These are phyloP conservation scores for Nesoenas mayeri DNA, from an alignment of 2,113 vertebrate species.

Conservation along the genomic window DNA sequence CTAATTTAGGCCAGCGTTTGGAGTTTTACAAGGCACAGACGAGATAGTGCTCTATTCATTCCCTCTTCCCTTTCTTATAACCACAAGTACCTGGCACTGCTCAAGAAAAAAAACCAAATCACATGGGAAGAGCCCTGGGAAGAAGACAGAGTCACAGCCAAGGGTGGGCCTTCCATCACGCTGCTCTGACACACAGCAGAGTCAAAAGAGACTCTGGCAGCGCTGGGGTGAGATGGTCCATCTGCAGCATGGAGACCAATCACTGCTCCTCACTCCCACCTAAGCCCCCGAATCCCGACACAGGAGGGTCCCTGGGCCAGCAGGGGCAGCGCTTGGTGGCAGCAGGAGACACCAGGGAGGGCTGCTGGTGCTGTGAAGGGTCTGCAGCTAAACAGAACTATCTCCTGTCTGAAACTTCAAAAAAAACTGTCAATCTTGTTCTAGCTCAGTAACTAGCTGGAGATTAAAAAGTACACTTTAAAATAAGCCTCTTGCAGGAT, in stretches of 20 bases:
- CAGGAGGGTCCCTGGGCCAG: background rate
- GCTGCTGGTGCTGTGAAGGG: background rate
- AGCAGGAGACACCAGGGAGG: background rate
- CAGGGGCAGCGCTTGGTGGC: background rate
- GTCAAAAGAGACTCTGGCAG: background rate
- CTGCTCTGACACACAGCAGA: background rate
- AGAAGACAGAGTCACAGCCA: background rate
- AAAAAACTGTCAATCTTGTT: background rate
- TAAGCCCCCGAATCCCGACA: background rate
- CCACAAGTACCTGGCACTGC: background rate
- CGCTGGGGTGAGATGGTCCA: fast-evolving
- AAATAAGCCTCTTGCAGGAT: background rate
- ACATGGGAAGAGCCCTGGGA: background rate
- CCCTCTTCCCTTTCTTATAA: background rate
- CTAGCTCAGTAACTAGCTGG: background rate
- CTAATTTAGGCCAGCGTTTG: background rate
- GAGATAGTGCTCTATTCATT: background rate
- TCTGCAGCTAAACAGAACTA: background rate
- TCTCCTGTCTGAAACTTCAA: background rate
- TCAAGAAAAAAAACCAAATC: background rate
- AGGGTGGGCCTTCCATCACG: background rate
- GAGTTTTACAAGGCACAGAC: background rate
- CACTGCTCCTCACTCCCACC: background rate
- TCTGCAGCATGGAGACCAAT: background rate
- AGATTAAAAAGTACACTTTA: background rate